A percentile compares a stretch with the other conserved stretches of the same genome.
Evolutionary conservation across 1,140 invertebrate species (phyloP).

Genomic region (Proctacanthus coquilletti): DNA sequence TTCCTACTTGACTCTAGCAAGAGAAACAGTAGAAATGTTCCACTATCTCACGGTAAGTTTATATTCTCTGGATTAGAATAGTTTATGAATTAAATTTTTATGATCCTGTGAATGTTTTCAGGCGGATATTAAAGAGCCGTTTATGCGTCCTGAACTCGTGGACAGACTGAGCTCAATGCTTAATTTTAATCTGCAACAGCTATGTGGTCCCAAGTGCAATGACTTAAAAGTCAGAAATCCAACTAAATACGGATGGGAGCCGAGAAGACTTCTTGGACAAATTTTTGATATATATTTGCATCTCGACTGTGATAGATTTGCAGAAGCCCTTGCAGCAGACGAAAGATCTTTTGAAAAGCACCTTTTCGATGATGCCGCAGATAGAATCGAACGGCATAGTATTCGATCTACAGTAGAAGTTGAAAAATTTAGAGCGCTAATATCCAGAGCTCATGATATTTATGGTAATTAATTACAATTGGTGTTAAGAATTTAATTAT

Average conservation of each 20-base stretch:
- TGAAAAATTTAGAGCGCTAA: conserved; percentile 65
- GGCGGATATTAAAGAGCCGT: conserved; percentile 80
- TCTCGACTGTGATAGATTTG: conserved; percentile 82
- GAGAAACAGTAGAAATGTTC: conserved; percentile 96
- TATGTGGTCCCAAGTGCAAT: conserved; percentile 95
- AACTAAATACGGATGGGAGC: conserved; percentile 94
- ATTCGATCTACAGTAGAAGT: conserved; percentile 76
- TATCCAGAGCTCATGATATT: conserved; percentile 63
- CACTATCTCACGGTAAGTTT: conserved; percentile 75
- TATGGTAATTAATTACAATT: conserved; percentile 28
- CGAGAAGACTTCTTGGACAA: conserved; percentile 72
- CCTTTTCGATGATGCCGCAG: conserved; percentile 78
- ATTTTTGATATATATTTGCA: conserved; percentile 95
- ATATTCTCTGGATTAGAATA: not conserved
- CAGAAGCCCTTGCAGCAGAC: conserved; percentile 73
- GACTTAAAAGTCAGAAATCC: conserved; percentile 93
- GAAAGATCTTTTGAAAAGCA: conserved; percentile 90
- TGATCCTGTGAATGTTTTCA: conserved; percentile 4
- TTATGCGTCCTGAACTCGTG: conserved; percentile 79
- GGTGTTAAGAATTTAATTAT: not conserved
- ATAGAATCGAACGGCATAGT: conserved; percentile 56
- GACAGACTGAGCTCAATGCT: conserved; percentile 92
- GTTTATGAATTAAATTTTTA: not conserved
- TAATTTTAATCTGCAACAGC: conserved; percentile 91
- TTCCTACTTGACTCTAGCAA: conserved; percentile 86